Evolutionary conservation across 1,140 invertebrate genomes (phyloP), one percentile per base, ranked within the genome.

Genomic region (Globodera rostochiensis): DNA sequence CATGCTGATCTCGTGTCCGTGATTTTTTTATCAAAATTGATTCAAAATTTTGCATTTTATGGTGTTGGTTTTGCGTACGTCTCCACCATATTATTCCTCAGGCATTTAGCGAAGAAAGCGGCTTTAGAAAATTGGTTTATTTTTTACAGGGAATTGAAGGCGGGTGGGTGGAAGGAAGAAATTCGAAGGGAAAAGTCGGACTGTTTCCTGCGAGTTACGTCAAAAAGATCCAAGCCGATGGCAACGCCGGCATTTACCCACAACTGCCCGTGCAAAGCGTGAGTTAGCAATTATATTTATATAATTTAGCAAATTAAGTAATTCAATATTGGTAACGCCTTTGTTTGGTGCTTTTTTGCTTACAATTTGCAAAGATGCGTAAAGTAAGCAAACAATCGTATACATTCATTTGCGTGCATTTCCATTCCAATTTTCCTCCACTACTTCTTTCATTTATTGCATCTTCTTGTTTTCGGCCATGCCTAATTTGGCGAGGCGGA

Each of bases 151-250:
- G 79, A 46, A 84, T 89, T n/a, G 88, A 89, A 21, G 88, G 88
- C 57, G 88, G 88, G 64, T 89, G 88, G 88, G 86, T 89, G 70
- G 88, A 89, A 86, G 88, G 88, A 11, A 74, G 80, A 66, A 89
- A 89, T 74, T 79, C 79, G 5, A 87, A 87, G 66, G 88, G 88
- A 46, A 87, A 89, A 74, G 80, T 87, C 47, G 88, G 88, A 1
- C 80, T 89, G 36, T 88, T 89, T 69, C 88, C 88, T 13, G 82
- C 82, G 46, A 67, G 84, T 21, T 89, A 89, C 79, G 88, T 89
- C 7, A 74, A 81, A 36, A 70, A 76, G 49, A 49, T 84, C 46
- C 36, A 64, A 73, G 7, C 50, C 9, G 57, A 64, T 19, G 19
- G 19, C 57, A 15, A 9, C 50, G 11, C 57, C 57, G 19, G 57